Conservation (phyloP, 2,888 invertebrate species). For the Synanthedon andrenaeformis region DNA sequence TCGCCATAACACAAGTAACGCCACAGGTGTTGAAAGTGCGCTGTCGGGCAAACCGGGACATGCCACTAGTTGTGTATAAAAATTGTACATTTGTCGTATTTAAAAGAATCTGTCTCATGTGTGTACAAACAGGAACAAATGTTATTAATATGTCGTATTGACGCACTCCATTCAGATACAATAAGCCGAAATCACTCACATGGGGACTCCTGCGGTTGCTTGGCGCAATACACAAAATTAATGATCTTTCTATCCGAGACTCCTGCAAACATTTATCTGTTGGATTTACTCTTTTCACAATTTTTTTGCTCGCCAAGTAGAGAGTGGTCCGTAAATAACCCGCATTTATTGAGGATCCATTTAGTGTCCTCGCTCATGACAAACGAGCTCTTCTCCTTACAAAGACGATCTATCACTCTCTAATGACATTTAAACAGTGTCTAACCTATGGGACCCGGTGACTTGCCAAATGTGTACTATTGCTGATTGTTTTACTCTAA, state of each 20-base stretch:
- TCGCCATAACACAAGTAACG: too few relatives aligned
- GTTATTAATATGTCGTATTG: neutral
- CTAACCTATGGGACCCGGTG: conserved; percentile 30
- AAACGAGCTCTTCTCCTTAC: conserved; percentile 49
- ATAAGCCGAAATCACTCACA: neutral
- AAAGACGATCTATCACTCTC: conserved; percentile 46
- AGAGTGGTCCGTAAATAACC: conserved; percentile 50
- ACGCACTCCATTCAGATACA: neutral
- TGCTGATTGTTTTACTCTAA: neutral
- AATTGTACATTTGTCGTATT: neutral
- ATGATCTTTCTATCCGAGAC: conserved; percentile 48
- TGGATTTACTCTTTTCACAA: conserved; percentile 38
- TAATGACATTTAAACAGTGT: conserved; percentile 53
- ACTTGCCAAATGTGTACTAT: conserved; percentile 19
- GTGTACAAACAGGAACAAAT: too few relatives aligned
- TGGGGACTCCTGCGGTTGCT: neutral
- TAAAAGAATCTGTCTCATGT: neutral
- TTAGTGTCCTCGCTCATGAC: conserved; percentile 51
- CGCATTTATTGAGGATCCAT: conserved; percentile 48
- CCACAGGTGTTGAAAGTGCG: too few relatives aligned
- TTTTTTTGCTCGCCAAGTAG: neutral
- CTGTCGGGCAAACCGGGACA: too few relatives aligned
- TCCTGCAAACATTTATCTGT: conserved; percentile 41
- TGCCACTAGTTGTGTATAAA: too few relatives aligned
- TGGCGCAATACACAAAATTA: conserved; percentile 34